phyloP scores from a whole-genome alignment of 2,113 vertebrate species.

The Gobius niger region DNA sequence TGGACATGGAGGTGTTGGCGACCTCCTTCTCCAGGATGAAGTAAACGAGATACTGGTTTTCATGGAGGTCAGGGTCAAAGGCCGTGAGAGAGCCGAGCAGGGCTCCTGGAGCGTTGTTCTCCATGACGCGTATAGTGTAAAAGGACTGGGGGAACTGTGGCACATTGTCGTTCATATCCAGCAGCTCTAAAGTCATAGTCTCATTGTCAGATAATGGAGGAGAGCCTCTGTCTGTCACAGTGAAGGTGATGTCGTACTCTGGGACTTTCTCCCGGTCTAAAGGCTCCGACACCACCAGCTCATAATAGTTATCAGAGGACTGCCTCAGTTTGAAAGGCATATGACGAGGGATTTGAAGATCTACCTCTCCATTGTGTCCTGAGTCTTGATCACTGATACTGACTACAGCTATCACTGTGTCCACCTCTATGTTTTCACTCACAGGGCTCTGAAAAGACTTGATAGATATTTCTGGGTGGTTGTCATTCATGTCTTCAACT shows the following conservation, averaged over 20 bases:
- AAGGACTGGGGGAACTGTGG: slow-evolving; percentile 59
- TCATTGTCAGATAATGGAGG: slow-evolving; percentile 62
- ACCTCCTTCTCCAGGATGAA: slow-evolving; percentile 76
- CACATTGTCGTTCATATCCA: slow-evolving; percentile 63
- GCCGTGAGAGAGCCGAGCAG: slow-evolving; percentile 78
- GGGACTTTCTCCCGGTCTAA: slow-evolving; percentile 56
- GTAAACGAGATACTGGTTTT: slow-evolving; percentile 81
- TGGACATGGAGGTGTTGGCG: slow-evolving; percentile 77
- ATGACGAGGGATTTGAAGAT: slow-evolving; percentile 44
- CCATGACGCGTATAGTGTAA: slow-evolving; percentile 69
- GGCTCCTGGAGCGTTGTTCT: slow-evolving; percentile 81
- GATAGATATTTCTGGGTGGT: slow-evolving; percentile 70
- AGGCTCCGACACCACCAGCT: slow-evolving; percentile 56
- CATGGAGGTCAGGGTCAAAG: slow-evolving; percentile 74
- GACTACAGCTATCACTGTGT: slow-evolving; percentile 57
- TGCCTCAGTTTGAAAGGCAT: slow-evolving; percentile 57
- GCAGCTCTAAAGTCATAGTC: slow-evolving; percentile 59
- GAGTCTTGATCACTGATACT: slow-evolving; percentile 58
- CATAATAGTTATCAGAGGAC: slow-evolving; percentile 58
- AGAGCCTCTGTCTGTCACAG: slow-evolving; percentile 60
- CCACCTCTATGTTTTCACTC: slow-evolving; percentile 39
- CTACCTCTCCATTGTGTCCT: slow-evolving; percentile 55
- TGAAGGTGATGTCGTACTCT: slow-evolving; percentile 63
- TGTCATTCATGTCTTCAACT: slow-evolving; percentile 76
- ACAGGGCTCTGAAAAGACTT: slow-evolving; percentile 63